Evolutionary conservation across 2,888 invertebrate genomes (phyloP).

Genomic region (Spicauda simplicius): DNA sequence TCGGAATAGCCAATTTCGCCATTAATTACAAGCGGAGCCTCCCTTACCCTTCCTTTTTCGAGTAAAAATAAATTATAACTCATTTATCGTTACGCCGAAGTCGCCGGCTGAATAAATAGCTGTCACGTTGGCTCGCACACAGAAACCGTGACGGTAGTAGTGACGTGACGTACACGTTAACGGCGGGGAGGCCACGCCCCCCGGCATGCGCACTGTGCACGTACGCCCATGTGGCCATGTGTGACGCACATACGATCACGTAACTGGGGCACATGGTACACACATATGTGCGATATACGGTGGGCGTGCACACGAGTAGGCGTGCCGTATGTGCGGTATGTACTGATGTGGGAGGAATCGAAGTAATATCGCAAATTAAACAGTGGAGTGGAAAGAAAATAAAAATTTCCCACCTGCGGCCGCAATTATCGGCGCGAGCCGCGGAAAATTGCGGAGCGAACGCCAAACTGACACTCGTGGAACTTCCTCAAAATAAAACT

Average conservation of each 20-base stretch:
- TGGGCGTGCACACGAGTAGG: slow-evolving; percentile 69
- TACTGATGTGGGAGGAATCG: slow-evolving; percentile 54
- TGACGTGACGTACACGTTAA: slow-evolving; percentile 65
- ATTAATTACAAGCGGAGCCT: slow-evolving; percentile 75
- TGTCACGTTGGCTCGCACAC: slow-evolving; percentile 68
- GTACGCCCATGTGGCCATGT: slow-evolving; percentile 70
- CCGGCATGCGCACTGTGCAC: slow-evolving; percentile 70
- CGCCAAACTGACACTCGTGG: slow-evolving; percentile 81
- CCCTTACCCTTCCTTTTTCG: slow-evolving; percentile 78
- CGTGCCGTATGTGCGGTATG: slow-evolving; percentile 59
- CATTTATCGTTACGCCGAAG: slow-evolving; percentile 75
- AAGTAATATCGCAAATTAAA: slow-evolving; percentile 45
- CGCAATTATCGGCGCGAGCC: slow-evolving; percentile 81
- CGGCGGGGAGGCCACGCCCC: slow-evolving; percentile 69
- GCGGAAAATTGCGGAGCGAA: slow-evolving; percentile 80
- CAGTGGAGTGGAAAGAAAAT: slow-evolving; percentile 47
- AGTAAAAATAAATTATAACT: slow-evolving; percentile 84
- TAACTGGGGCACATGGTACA: slow-evolving; percentile 68
- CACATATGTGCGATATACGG: slow-evolving; percentile 46
- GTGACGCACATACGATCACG: slow-evolving; percentile 63
- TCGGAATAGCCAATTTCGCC: slow-evolving; percentile 82
- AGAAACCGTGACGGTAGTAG: slow-evolving; percentile 54
- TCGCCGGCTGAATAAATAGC: slow-evolving; percentile 71
- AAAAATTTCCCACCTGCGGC: slow-evolving; percentile 74
- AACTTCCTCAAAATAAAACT: slow-evolving; percentile 82